Evolutionary conservation across 92 coral and sea anemone genomes (phyloP).

Genomic region (Hydrozoanthus gracilis): DNA sequence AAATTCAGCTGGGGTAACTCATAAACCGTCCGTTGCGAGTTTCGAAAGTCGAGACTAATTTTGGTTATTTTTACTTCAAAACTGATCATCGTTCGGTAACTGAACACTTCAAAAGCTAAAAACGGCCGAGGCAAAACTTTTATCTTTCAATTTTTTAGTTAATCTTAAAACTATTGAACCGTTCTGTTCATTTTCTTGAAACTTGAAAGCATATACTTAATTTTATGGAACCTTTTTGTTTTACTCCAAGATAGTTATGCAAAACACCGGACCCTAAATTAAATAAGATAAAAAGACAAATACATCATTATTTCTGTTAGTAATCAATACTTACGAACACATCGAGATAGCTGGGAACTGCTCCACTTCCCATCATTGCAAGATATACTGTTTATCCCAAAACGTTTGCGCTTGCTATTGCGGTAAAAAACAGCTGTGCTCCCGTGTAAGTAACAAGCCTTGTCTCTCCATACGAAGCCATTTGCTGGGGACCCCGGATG

Average conservation of each 20-base stretch:
- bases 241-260: neutral
- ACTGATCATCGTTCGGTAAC: no score
- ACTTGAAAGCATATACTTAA: no score
- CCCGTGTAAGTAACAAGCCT: neutral
- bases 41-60: no score
- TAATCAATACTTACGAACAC: neutral
- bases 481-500: neutral
- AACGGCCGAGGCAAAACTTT: no score
- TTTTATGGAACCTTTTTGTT: neutral
- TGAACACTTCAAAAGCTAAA: no score
- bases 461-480: neutral
- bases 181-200: no score
- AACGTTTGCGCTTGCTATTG: neutral
- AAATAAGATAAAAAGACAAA: neutral
- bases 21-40: no score
- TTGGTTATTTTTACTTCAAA: no score
- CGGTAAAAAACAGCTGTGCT: neutral
- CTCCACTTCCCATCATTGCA: conserved; percentile 9
- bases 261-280: no score
- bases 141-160: no score
- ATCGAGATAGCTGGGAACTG: neutral
- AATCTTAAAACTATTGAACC: no score
- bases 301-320: neutral
- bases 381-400: neutral
- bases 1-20: no score